These are phyloP conservation scores for Spinibarbus caldwelli DNA, from an alignment of 2,797 vertebrate genomes.

Conservation along the genomic window DNA sequence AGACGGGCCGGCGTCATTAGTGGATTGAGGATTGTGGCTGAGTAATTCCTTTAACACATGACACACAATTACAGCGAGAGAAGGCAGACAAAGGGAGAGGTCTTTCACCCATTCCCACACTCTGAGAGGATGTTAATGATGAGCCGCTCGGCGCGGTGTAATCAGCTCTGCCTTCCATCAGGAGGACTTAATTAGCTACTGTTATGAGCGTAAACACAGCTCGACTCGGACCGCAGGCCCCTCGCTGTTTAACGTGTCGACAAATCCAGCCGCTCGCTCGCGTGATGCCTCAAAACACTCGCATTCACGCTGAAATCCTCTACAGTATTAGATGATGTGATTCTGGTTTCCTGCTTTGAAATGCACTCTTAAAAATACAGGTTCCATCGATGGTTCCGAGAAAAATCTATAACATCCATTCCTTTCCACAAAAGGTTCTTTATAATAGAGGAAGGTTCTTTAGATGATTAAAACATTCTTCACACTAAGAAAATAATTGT, in stretches of 20 bases:
- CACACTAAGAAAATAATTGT: not conserved
- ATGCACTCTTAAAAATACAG: not conserved
- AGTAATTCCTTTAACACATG: constrained; percentile 88
- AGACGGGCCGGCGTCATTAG: constrained; percentile 73
- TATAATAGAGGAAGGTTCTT: not conserved
- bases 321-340: not conserved
- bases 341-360: not conserved
- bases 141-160: constrained; percentile 82
- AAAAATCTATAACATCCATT: not conserved
- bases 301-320: not conserved
- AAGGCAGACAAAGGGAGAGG: constrained; percentile 89
- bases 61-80: constrained; percentile 88
- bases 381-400: not conserved
- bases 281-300: not conserved
- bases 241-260: constrained; percentile 41
- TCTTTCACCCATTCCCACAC: constrained; percentile 86
- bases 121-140: constrained; percentile 84
- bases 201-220: constrained; percentile 78
- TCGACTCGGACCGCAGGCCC: constrained; percentile 34
- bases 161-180: constrained; percentile 90
- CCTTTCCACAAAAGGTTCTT: not conserved
- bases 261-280: constrained; percentile 25
- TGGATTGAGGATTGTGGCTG: constrained; percentile 81
- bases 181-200: constrained; percentile 91
- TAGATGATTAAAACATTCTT: not conserved